These are phyloP conservation scores for Vanessa cardui DNA, from an alignment of 2,888 invertebrate species.

Conservation along the genomic window DNA sequence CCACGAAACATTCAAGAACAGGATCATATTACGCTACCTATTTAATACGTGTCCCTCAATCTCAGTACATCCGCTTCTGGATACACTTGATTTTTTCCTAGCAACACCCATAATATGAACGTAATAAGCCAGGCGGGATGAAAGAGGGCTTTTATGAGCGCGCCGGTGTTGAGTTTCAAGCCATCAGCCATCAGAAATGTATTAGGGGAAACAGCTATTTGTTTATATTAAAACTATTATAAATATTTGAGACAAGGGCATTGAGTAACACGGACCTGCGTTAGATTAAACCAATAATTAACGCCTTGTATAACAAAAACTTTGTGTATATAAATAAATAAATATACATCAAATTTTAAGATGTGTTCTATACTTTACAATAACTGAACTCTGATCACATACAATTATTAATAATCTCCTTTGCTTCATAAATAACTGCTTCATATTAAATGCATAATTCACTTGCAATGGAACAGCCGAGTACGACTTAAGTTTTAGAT, in stretches of 20 bases:
- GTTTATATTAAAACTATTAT: slow-evolving; percentile 64
- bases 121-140: slow-evolving; percentile 70
- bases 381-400: background rate
- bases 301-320: background rate
- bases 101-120: slow-evolving; percentile 54
- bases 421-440: background rate
- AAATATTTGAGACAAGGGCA: slow-evolving; percentile 39
- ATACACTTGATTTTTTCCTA: slow-evolving; percentile 51
- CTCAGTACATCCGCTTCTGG: slow-evolving; percentile 58
- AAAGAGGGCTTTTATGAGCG: slow-evolving; percentile 72
- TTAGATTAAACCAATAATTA: slow-evolving; percentile 1
- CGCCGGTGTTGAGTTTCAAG: slow-evolving; percentile 69
- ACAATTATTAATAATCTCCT: background rate
- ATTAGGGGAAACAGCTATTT: slow-evolving; percentile 55
- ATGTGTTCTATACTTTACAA: background rate
- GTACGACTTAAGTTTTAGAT: slow-evolving; percentile 44
- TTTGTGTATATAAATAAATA: too few relatives aligned
- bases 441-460: slow-evolving; percentile 10
- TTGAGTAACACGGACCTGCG: slow-evolving; percentile 30
- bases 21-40: slow-evolving; percentile 70
- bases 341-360: too few relatives aligned
- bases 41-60: slow-evolving; percentile 58
- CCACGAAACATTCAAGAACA: slow-evolving; percentile 42
- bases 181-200: slow-evolving; percentile 44
- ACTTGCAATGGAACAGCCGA: slow-evolving; percentile 39